A percentile compares a stretch with the other conserved stretches of the same genome.
Conservation (phyloP, 2,113 vertebrate species). For the Psittacula cyanocephala region DNA sequence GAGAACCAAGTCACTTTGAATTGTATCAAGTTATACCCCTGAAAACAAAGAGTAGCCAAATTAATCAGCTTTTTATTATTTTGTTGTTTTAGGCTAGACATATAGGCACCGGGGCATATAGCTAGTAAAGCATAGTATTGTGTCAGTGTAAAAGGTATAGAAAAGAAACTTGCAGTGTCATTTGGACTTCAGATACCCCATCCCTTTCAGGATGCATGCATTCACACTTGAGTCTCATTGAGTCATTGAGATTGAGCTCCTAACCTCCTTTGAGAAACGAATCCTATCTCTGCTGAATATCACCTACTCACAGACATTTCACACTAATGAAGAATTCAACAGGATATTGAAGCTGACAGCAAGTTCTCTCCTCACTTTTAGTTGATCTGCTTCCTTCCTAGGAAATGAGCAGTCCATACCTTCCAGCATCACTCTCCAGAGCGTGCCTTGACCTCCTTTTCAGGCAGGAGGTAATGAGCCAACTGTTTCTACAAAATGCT, state of each 20-base stretch:
- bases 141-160: background rate
- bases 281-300: background rate
- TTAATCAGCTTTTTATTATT: background rate
- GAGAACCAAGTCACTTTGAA: background rate
- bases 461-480: background rate
- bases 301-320: background rate
- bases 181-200: background rate
- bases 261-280: background rate
- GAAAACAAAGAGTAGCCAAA: background rate
- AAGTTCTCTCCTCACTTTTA: background rate
- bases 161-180: background rate
- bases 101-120: background rate
- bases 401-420: background rate
- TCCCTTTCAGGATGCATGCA: background rate
- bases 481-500: background rate
- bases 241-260: background rate
- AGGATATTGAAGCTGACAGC: background rate
- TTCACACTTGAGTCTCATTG: background rate
- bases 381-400: background rate
- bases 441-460: background rate
- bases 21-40: background rate
- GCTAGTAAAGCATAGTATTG: background rate
- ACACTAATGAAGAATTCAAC: background rate
- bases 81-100: background rate
- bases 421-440: background rate